Evolutionary conservation across 2,113 vertebrate genomes (phyloP).

Genomic region (Corvus moneduloides): DNA sequence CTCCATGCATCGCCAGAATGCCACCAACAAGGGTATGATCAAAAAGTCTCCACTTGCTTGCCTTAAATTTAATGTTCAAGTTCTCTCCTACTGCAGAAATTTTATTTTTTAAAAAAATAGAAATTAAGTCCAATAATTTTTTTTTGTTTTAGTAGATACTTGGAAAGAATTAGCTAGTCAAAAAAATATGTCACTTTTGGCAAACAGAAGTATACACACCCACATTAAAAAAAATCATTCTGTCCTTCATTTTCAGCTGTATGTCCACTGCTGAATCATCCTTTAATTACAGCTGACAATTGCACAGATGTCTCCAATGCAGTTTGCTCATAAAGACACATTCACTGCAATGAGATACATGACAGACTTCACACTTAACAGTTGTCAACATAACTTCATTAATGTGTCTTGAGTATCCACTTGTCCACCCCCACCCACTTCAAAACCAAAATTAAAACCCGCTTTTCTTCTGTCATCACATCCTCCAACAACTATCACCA

Average conservation of each 20-base stretch:
- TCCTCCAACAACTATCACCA: constrained; percentile 30
- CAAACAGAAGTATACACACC: not conserved
- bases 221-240: not conserved
- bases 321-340: constrained; percentile 24
- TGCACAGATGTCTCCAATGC: constrained; percentile 25
- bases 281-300: constrained; percentile 46
- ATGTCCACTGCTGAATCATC: not conserved
- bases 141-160: not conserved
- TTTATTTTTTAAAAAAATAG: too few species aligned
- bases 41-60: not conserved
- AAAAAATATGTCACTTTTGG: constrained; percentile 12
- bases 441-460: constrained; percentile 21
- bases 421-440: constrained; percentile 11
- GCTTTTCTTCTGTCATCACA: constrained; percentile 37
- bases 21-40: not conserved
- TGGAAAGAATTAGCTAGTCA: not conserved
- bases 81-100: not conserved
- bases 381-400: constrained; percentile 62
- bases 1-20: not conserved
- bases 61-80: not conserved
- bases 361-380: constrained; percentile 60
- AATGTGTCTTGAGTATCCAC: constrained; percentile 30
- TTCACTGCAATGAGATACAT: constrained; percentile 31
- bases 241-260: constrained; percentile 10
- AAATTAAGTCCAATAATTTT: not conserved